phyloP scores from a whole-genome alignment of 2,797 vertebrate species.

The Hydrophis major region DNA sequence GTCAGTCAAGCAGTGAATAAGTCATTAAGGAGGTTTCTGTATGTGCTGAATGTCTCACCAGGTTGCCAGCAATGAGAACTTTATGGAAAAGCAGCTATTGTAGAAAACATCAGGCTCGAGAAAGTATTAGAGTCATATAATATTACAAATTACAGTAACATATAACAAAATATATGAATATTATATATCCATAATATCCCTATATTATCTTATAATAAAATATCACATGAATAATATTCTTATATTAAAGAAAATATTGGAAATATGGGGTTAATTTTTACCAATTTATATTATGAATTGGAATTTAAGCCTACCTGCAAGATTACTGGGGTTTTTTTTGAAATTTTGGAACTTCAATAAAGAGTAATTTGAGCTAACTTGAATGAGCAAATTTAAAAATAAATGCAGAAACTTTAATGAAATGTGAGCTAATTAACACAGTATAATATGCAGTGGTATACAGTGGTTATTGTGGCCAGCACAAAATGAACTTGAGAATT shows the following conservation, averaged over 20 bases:
- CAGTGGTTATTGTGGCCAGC: neutral
- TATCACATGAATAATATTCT: neutral
- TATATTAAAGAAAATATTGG: neutral
- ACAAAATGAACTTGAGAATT: neutral
- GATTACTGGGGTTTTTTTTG: neutral
- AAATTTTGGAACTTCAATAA: neutral
- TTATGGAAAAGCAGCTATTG: neutral
- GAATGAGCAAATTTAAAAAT: neutral
- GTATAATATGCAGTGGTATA: neutral
- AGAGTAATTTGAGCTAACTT: neutral
- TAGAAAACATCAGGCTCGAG: fast-evolving
- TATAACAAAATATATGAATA: neutral
- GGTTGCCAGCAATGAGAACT: neutral
- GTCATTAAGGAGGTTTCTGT: neutral
- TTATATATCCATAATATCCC: neutral
- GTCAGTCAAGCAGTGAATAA: neutral
- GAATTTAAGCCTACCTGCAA: neutral
- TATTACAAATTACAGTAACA: neutral
- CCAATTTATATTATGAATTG: neutral
- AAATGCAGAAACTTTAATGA: neutral
- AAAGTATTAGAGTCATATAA: neutral
- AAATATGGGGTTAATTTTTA: neutral
- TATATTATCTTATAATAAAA: neutral
- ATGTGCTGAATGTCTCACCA: neutral
- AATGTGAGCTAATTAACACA: neutral